Evolutionary conservation across 2,797 vertebrate genomes (phyloP).

Genomic region (Echeneis naucrates): DNA sequence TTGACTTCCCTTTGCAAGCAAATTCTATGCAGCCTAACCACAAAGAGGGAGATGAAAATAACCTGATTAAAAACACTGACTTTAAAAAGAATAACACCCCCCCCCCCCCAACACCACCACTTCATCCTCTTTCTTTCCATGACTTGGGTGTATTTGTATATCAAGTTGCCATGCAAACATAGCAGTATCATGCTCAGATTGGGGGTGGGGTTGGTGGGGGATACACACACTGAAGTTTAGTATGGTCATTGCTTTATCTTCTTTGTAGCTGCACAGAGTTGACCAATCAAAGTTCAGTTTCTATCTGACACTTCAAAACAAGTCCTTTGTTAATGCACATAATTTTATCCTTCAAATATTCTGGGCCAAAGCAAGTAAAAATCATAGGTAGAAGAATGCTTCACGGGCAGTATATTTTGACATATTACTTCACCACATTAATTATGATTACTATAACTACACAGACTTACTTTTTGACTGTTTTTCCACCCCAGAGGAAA

Average conservation of each 20-base stretch:
- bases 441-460: slow-evolving; percentile 2
- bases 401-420: not conserved
- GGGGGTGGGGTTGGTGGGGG: slow-evolving; percentile 56
- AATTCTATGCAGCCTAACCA: slow-evolving; percentile 54
- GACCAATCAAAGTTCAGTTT: slow-evolving; percentile 65
- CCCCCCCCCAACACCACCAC: slow-evolving; percentile 49
- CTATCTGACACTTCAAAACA: slow-evolving; percentile 59
- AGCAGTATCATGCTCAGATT: slow-evolving; percentile 79
- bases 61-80: slow-evolving; percentile 73
- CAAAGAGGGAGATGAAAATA: slow-evolving; percentile 72
- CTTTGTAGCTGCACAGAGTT: slow-evolving; percentile 58
- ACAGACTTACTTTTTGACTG: not conserved
- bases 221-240: slow-evolving; percentile 61
- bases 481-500: slow-evolving; percentile 31
- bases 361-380: not conserved
- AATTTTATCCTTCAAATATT: not conserved
- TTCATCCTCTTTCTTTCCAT: slow-evolving; percentile 76
- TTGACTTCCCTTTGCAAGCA: slow-evolving; percentile 70
- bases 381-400: not conserved
- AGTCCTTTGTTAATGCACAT: slow-evolving; percentile 6
- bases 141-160: slow-evolving; percentile 85
- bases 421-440: not conserved
- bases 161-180: slow-evolving; percentile 88
- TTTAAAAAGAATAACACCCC: slow-evolving; percentile 75
- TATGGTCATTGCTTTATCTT: slow-evolving; percentile 75